These are phyloP conservation scores for Molorchus minor DNA, from an alignment of 2,888 invertebrate genomes.

Conservation along the genomic window DNA sequence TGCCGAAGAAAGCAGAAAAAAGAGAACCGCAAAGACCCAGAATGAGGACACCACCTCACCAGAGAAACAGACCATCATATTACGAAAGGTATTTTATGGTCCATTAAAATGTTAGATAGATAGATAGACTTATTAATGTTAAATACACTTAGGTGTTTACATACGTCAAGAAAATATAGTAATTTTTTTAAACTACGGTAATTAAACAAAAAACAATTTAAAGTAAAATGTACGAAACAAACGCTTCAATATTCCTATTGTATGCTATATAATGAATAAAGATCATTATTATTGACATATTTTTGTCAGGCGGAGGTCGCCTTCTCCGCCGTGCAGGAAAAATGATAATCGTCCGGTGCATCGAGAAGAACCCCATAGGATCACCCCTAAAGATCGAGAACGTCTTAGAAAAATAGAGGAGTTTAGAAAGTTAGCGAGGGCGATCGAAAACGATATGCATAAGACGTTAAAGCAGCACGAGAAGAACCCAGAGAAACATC, in stretches of 20 bases:
- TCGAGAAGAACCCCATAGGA: conserved; percentile 23
- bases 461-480: conserved; percentile 78
- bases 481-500: conserved; percentile 88
- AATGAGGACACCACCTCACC: not conserved
- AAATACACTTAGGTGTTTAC: too few species aligned
- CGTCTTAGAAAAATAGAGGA: conserved; percentile 65
- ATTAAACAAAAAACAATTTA: too few species aligned
- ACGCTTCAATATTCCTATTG: too few species aligned
- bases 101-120: not conserved
- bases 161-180: too few species aligned
- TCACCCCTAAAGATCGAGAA: conserved; percentile 40
- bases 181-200: too few species aligned
- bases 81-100: conserved; percentile 31
- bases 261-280: too few species aligned
- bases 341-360: conserved; percentile 17
- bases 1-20: conserved; percentile 40
- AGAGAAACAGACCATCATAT: conserved; percentile 25
- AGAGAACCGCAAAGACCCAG: not conserved
- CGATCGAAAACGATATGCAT: conserved; percentile 69
- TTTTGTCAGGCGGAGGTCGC: conserved; percentile 24
- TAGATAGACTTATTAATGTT: not conserved
- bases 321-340: conserved; percentile 29
- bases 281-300: not conserved
- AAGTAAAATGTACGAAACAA: too few species aligned
- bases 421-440: conserved; percentile 63